phyloP scores from a whole-genome alignment of 2,888 invertebrate genomes.

The Tipula unca region DNA sequence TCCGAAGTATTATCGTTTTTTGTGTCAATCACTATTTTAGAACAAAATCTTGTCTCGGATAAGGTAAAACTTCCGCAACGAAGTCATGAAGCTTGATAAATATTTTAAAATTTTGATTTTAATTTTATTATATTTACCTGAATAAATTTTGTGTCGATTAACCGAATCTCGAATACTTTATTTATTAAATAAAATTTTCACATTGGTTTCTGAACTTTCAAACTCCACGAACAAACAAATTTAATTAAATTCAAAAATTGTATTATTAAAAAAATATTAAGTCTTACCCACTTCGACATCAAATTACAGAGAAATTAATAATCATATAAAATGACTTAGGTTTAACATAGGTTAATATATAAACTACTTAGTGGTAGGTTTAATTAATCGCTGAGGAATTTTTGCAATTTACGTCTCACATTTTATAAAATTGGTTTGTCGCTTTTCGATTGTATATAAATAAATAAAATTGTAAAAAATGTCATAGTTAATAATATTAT shows the following conservation, averaged over 20 bases:
- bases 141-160: no score
- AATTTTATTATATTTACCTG: no score
- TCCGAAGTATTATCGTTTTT: no score
- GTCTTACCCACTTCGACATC: not conserved
- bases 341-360: not conserved
- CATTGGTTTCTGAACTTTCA: not conserved
- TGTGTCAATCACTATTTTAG: no score
- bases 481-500: not conserved
- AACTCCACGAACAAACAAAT: not conserved
- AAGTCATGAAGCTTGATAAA: no score
- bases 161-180: no score
- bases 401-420: not conserved
- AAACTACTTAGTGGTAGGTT: not conserved
- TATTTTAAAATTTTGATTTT: no score
- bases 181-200: not conserved
- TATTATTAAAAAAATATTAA: not conserved
- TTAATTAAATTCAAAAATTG: not conserved
- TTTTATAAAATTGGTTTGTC: not conserved
- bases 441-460: not conserved
- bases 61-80: no score
- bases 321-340: no score
- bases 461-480: not conserved
- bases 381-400: not conserved
- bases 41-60: no score
- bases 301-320: not conserved